Evolutionary conservation across 2,113 vertebrate species (phyloP).

Genomic region (Garra rufa): DNA sequence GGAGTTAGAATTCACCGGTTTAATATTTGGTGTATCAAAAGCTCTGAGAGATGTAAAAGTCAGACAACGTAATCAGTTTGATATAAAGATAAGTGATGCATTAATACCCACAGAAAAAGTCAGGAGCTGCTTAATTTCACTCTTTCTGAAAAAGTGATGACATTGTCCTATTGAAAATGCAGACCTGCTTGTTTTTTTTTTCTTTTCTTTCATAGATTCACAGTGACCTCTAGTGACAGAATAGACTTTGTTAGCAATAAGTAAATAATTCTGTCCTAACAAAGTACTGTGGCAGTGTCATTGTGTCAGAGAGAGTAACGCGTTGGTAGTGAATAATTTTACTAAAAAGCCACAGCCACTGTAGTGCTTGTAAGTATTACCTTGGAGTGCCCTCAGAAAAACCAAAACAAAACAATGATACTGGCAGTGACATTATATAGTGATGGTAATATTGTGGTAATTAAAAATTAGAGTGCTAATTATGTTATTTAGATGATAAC

Average conservation of each 20-base stretch:
- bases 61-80: not conserved
- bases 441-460: not conserved
- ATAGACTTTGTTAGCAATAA: not conserved
- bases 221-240: conserved; percentile 17
- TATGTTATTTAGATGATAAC: not conserved
- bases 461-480: too few relatives aligned
- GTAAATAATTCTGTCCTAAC: not conserved
- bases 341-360: not conserved
- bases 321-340: not conserved
- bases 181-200: not conserved
- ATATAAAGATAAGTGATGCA: not conserved
- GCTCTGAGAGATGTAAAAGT: not conserved
- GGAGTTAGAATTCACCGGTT: conserved; percentile 21
- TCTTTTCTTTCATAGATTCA: not conserved
- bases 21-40: not conserved
- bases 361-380: not conserved
- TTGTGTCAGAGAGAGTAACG: not conserved
- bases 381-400: not conserved
- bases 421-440: not conserved
- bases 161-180: not conserved
- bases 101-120: not conserved
- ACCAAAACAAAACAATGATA: too few relatives aligned
- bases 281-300: not conserved
- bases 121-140: not conserved
- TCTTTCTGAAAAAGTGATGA: not conserved